Evolutionary conservation across 1,140 invertebrate genomes (phyloP).

Genomic region (Spodoptera frugiperda): DNA sequence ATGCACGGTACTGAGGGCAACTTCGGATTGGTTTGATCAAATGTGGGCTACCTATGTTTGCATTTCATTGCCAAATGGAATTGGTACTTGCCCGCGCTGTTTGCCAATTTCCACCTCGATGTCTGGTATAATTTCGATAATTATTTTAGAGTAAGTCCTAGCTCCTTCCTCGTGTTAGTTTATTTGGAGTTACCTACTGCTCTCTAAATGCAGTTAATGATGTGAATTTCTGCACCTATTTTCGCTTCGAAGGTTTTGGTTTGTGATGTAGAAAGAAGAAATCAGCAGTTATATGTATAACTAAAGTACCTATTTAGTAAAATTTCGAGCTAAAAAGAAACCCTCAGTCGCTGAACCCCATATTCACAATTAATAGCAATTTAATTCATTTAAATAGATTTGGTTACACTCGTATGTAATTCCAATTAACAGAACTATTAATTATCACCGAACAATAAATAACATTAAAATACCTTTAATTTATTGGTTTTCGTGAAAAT

Average conservation of each 20-base stretch:
- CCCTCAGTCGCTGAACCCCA: too few relatives aligned
- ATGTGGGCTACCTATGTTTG: slow-evolving; percentile 61
- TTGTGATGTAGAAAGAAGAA: not conserved
- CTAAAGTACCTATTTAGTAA: too few relatives aligned
- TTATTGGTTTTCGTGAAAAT: too few relatives aligned
- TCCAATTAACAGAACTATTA: too few relatives aligned
- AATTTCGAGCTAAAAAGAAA: too few relatives aligned
- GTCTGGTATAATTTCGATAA: slow-evolving; percentile 41
- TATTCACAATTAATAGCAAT: too few relatives aligned
- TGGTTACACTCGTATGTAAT: too few relatives aligned
- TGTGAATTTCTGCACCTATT: not conserved
- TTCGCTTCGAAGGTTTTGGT: not conserved
- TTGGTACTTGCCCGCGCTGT: slow-evolving; percentile 48
- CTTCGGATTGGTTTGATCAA: slow-evolving; percentile 57
- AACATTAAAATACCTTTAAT: too few relatives aligned
- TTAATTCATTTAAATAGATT: too few relatives aligned
- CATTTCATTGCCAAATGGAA: slow-evolving; percentile 67
- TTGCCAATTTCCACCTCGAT: slow-evolving; percentile 52
- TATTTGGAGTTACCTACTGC: not conserved
- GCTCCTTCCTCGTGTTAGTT: not conserved
- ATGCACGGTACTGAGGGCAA: slow-evolving; percentile 53
- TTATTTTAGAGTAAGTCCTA: slow-evolving; percentile 13
- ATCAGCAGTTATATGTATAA: too few relatives aligned
- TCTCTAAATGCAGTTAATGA: not conserved
- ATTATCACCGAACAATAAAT: too few relatives aligned